These are phyloP conservation scores for Drosophila maculinotata DNA, from an alignment of 2,888 invertebrate genomes.

Conservation along the genomic window DNA sequence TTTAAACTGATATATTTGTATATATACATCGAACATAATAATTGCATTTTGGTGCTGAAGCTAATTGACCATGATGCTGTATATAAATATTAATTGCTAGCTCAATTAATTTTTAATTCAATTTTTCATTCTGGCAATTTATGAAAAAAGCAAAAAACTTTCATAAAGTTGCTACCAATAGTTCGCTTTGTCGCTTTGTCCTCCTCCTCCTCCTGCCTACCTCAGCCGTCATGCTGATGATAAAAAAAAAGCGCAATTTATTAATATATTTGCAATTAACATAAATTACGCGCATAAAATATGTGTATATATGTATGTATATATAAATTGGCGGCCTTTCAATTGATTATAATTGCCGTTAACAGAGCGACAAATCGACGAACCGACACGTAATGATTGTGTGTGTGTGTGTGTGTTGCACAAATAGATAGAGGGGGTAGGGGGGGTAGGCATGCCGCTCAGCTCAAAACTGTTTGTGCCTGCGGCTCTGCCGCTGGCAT, in stretches of 20 bases:
- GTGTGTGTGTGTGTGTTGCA: neutral
- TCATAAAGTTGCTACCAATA: conserved; percentile 5
- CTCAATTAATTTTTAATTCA: conserved; percentile 47
- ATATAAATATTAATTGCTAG: conserved; percentile 16
- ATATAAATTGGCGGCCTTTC: conserved; percentile 67
- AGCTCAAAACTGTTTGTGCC: conserved; percentile 10
- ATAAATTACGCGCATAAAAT: conserved; percentile 71
- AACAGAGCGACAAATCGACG: conserved; percentile 15
- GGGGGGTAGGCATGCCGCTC: conserved; percentile 24
- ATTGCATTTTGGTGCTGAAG: neutral
- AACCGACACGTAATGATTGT: conserved; percentile 21
- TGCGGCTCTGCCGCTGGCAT: conserved; percentile 42
- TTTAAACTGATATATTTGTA: too few relatives aligned
- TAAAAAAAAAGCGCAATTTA: conserved; percentile 53
- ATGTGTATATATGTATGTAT: too few relatives aligned
- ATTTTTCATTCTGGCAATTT: conserved; percentile 18
- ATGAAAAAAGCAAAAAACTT: conserved; percentile 7
- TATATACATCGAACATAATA: neutral
- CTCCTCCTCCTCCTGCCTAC: neutral
- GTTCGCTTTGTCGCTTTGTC: too few relatives aligned
- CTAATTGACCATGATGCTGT: conserved; percentile 16
- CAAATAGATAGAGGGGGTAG: conserved; percentile 1
- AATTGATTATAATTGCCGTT: conserved; percentile 74
- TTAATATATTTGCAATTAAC: conserved; percentile 73
- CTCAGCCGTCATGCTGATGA: neutral